phyloP scores from a whole-genome alignment of 2,888 invertebrate genomes.

The Diogma glabrata region DNA sequence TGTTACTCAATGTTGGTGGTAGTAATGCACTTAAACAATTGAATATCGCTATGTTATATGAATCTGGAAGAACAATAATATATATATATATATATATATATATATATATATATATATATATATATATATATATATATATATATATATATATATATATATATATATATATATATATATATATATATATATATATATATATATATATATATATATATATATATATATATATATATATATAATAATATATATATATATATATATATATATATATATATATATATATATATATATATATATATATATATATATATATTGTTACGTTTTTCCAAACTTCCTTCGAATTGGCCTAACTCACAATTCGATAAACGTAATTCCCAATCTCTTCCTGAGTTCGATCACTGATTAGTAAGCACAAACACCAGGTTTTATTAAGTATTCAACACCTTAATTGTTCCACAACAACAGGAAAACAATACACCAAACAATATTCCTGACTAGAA shows the following conservation, averaged over 20 bases:
- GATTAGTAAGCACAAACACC: too few species aligned
- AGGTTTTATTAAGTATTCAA: too few species aligned
- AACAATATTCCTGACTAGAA: too few species aligned
- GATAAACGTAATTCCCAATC: too few species aligned
- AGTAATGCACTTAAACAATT: not conserved
- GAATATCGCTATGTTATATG: not conserved
- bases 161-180: conserved; percentile 3
- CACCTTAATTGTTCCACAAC: too few species aligned
- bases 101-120: not conserved
- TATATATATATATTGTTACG: not conserved
- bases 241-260: conserved; percentile 1
- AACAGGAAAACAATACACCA: too few species aligned
- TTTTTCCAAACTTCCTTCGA: too few species aligned
- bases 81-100: conserved; percentile 3
- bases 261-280: conserved; percentile 3
- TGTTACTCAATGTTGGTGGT: not conserved
- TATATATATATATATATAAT: conserved; percentile 1
- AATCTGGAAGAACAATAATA: not conserved
- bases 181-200: conserved; percentile 1
- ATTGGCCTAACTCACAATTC: too few species aligned
- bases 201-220: conserved; percentile 3
- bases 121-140: conserved; percentile 3
- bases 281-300: not conserved
- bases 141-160: conserved; percentile 3
- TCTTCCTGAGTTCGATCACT: too few species aligned